Base-by-base conservation (phyloP, 2,797 vertebrate species). In the Falco naumanni region DNA sequence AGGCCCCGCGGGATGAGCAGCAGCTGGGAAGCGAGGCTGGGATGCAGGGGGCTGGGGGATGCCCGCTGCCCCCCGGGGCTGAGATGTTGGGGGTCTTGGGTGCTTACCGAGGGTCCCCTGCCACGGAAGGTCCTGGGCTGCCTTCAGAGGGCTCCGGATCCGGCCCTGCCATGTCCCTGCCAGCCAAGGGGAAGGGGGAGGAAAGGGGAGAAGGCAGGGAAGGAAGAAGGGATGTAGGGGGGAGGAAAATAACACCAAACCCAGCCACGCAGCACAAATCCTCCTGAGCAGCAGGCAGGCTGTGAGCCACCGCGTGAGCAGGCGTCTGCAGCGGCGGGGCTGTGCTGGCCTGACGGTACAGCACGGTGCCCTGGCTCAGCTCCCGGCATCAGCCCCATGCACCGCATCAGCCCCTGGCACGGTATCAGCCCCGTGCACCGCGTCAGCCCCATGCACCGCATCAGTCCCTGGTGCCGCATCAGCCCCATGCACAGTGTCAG, bases 231-330 rank as follows among this genome's bases (percentile, higher is more conserved):
- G 50, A 48, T 69, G 11, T 7, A 24, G 24, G 41, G 39, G 75
- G 21, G 10, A 68, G 41, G 31, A 76, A 94, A 95, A 87, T 31
- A 68, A 59, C 69, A 39, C 29, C 2, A 66, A 96, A 90, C 66
- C 56, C 92, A 86, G 82, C 86, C 96, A 90, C 4, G 56, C 95
- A 84, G 76, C 60, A 91, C 96, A 96, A 95, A 95, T 94, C 97
- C 94, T 88, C 79, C 93, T 6, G 21, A 95, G 95, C 94, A 93
- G 96, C 97, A 91, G 95, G 90, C 82, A 13, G 71, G 90, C 80
- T 48, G 83, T 0, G 4, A 80, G 89, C 34, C 15, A 28, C 70
- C 0, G 21, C 0, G 1, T 10, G 5, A 63, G 57, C n/a, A 4
- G 69, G 90, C 19, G 5, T 39, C 51, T 43, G 84, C 68, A 20